Conservation (phyloP, 1,140 invertebrate genomes). For the Oscheius sp. region DNA sequence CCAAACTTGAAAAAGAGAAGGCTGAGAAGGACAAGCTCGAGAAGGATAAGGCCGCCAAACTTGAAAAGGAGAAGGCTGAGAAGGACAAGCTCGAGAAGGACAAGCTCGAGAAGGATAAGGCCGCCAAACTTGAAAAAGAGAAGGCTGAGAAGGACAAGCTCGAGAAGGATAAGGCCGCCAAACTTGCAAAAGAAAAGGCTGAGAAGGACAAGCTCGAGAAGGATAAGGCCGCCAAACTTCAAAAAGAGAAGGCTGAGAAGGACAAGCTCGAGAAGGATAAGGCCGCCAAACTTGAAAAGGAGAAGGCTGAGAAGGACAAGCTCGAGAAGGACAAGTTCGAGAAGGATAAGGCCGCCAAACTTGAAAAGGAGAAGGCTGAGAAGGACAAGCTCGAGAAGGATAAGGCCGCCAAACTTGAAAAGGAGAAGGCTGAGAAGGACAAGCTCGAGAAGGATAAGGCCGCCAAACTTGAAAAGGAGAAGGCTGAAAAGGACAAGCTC, state of each 20-base stretch:
- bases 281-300: conserved; percentile 1
- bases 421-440: too few species aligned
- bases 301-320: not conserved
- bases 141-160: not conserved
- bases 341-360: not conserved
- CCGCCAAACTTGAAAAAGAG: not conserved
- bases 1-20: not conserved
- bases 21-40: not conserved
- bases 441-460: too few species aligned
- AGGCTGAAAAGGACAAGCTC: not conserved
- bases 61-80: not conserved
- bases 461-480: not conserved
- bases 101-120: not conserved
- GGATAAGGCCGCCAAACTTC: not conserved
- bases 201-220: conserved; percentile 2
- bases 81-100: conserved; percentile 3
- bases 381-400: too few species aligned
- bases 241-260: not conserved
- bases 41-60: not conserved
- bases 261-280: conserved; percentile 3
- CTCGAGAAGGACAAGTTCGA: not conserved
- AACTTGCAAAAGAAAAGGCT: not conserved
- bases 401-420: too few species aligned
- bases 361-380: too few species aligned
- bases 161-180: not conserved